phyloP scores from a whole-genome alignment of 1,140 invertebrate species.

The Drosophila mayri region DNA sequence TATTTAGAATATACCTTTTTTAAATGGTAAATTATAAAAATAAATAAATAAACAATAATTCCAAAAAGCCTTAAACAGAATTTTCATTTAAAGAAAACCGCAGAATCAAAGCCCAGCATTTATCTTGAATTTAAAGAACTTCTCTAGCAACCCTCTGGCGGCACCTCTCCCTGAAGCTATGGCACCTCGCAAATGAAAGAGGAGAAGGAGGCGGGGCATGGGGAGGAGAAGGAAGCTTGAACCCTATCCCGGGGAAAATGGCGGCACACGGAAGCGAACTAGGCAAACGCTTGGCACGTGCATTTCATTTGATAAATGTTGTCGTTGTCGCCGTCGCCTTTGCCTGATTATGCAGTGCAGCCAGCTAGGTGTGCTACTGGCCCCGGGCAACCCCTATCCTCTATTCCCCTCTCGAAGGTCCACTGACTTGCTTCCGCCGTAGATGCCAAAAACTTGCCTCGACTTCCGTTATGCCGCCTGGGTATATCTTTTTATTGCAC shows the following conservation, averaged over 20 bases:
- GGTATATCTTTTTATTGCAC: constrained; percentile 78
- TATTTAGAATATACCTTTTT: neutral
- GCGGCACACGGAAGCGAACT: constrained; percentile 60
- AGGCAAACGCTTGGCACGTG: constrained; percentile 76
- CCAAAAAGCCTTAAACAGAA: neutral
- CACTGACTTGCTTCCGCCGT: constrained; percentile 28
- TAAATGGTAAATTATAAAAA: too few relatives aligned
- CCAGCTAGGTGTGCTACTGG: constrained; percentile 19
- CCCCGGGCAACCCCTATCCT: neutral
- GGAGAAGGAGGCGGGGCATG: neutral
- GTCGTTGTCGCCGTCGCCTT: constrained; percentile 62
- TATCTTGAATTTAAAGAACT: neutral
- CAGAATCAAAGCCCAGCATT: too few relatives aligned
- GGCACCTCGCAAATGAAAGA: constrained; percentile 5
- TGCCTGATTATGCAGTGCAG: constrained; percentile 74
- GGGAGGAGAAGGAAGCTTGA: neutral
- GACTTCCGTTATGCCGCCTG: constrained; percentile 57
- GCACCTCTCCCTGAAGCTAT: constrained; percentile 10
- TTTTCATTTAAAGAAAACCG: neutral
- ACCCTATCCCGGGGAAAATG: constrained; percentile 43
- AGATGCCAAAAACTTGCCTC: constrained; percentile 70
- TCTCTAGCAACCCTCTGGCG: constrained; percentile 8
- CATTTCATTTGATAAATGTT: constrained; percentile 81
- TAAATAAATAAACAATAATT: too few relatives aligned
- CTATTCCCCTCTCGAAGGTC: neutral